Conservation (phyloP, 2,113 vertebrate species). For the Castor canadensis region DNA sequence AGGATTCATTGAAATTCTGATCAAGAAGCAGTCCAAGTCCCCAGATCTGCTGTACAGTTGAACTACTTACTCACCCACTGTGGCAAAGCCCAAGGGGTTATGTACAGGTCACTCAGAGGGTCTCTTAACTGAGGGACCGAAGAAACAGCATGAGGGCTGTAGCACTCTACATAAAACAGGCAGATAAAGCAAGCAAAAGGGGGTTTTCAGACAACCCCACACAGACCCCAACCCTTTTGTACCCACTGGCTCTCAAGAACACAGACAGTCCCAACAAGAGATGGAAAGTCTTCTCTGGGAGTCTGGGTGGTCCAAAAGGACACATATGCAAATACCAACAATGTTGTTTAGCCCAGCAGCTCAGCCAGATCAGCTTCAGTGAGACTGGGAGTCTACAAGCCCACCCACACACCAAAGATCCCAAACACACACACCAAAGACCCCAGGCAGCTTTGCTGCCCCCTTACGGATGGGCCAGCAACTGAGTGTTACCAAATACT, state of each 20-base stretch:
- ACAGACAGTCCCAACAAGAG: not conserved
- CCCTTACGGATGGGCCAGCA: not conserved
- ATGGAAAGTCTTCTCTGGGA: not conserved
- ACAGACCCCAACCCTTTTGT: not conserved
- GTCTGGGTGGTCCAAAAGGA: not conserved
- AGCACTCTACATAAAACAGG: not conserved
- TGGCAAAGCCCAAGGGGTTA: not conserved
- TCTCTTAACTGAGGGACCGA: not conserved
- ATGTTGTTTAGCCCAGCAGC: not conserved
- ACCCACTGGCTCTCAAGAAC: not conserved
- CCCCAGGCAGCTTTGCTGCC: not conserved
- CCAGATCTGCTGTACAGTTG: too few species aligned
- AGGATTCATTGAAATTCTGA: not conserved
- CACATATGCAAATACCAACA: not conserved
- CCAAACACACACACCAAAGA: too few species aligned
- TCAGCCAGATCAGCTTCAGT: not conserved
- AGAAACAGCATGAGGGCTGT: not conserved
- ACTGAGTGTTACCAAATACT: not conserved
- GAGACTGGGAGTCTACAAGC: not conserved
- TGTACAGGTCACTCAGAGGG: not conserved
- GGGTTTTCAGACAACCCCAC: not conserved
- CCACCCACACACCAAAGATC: not conserved
- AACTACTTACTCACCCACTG: too few species aligned
- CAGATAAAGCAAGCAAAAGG: not conserved
- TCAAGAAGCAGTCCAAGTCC: not conserved